Percentiles rank a stretch among this genome's conserved stretches.
Conservation (phyloP, 2,113 vertebrate genomes). For the Trogon surrucura region DNA sequence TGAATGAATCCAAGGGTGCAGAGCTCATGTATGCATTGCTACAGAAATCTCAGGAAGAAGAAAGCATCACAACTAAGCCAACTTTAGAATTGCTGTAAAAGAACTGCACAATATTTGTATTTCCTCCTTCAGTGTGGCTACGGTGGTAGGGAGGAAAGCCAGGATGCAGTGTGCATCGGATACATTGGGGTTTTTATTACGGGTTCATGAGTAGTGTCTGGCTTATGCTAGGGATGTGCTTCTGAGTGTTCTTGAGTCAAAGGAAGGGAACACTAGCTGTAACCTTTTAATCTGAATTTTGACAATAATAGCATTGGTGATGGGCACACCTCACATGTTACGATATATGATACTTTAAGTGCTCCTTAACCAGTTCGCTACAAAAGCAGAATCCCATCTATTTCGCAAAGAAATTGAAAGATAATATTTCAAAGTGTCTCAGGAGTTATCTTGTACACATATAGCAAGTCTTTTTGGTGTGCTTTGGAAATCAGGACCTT, state of each 20-base stretch:
- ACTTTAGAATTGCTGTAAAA: not conserved
- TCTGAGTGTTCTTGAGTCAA: not conserved
- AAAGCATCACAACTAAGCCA: not conserved
- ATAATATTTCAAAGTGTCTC: not conserved
- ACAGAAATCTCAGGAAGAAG: not conserved
- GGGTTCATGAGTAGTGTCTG: not conserved
- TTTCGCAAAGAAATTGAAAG: not conserved
- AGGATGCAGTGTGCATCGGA: not conserved
- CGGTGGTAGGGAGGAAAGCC: not conserved
- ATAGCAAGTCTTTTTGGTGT: conserved; percentile 2
- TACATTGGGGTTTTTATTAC: not conserved
- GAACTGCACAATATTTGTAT: not conserved
- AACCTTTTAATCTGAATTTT: not conserved
- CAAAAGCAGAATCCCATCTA: not conserved
- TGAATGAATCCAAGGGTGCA: not conserved
- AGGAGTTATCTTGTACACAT: not conserved
- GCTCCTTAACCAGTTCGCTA: not conserved
- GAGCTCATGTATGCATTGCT: not conserved
- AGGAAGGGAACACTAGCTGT: not conserved
- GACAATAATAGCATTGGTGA: not conserved
- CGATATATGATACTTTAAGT: not conserved
- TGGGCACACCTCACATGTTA: no score
- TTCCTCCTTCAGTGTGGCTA: not conserved
- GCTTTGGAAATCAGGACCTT: conserved; percentile 54
- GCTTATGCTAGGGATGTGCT: not conserved